Conservation (phyloP, 2,888 invertebrate species). For the Loripinus fragilis region DNA sequence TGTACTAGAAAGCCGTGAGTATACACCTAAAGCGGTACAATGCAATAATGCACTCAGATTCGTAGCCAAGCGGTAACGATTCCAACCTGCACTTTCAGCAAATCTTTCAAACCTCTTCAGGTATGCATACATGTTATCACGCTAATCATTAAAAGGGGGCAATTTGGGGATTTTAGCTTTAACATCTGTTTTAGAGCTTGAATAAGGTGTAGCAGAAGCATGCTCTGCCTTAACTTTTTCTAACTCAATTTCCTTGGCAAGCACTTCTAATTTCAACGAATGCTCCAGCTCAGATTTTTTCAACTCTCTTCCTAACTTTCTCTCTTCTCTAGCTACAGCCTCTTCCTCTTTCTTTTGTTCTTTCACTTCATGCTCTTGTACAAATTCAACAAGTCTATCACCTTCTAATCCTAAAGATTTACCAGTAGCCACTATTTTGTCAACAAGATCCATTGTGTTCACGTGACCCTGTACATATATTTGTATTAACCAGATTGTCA, state of each 20-base stretch:
- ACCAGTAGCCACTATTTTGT: not conserved
- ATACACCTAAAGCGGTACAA: constrained; percentile 21
- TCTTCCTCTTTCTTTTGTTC: too few relatives aligned
- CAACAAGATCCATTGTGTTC: not conserved
- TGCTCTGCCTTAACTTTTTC: not conserved
- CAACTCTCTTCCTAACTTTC: too few relatives aligned
- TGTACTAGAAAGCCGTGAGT: not conserved
- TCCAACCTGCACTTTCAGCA: constrained; percentile 22
- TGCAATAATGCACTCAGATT: constrained; percentile 27
- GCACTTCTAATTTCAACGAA: too few relatives aligned
- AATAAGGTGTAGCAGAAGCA: not conserved
- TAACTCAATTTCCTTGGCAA: not conserved
- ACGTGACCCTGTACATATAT: not conserved
- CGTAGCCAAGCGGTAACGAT: constrained; percentile 9
- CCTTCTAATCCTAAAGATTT: not conserved
- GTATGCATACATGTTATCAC: constrained; percentile 25
- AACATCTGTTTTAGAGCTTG: not conserved
- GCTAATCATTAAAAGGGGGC: constrained; percentile 1
- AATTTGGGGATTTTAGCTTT: constrained; percentile 26
- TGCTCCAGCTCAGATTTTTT: too few relatives aligned
- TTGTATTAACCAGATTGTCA: not conserved
- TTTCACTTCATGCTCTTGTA: not conserved
- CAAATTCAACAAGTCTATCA: not conserved
- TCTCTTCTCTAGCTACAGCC: too few relatives aligned
- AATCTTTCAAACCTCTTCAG: not conserved